Evolutionary conservation across 2,888 invertebrate genomes (phyloP).

Genomic region (Dynastes maya): DNA sequence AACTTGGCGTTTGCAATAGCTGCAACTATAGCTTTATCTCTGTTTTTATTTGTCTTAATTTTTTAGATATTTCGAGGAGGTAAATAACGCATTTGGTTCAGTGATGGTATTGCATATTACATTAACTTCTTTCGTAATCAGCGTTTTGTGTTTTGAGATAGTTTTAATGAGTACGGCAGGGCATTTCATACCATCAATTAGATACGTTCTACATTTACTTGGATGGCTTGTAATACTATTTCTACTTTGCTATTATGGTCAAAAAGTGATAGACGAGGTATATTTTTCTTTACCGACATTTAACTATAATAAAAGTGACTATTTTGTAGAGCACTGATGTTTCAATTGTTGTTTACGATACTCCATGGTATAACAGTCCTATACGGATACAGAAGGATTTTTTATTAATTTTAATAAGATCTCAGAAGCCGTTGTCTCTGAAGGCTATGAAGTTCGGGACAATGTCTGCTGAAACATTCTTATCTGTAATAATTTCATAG

Average conservation of each 20-base stretch:
- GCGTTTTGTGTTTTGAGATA: slow-evolving; percentile 58
- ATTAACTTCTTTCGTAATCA: slow-evolving; percentile 59
- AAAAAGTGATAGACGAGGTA: slow-evolving; percentile 60
- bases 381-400: slow-evolving; percentile 53
- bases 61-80: slow-evolving; percentile 57
- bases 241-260: slow-evolving; percentile 59
- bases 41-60: slow-evolving; percentile 2
- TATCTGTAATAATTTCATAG: slow-evolving; percentile 47
- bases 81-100: slow-evolving; percentile 58
- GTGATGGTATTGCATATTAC: slow-evolving; percentile 59
- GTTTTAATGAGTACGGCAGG: slow-evolving; percentile 52
- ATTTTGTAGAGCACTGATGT: slow-evolving; percentile 52
- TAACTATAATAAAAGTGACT: neutral
- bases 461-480: slow-evolving; percentile 54
- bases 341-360: slow-evolving; percentile 52
- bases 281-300: neutral
- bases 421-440: slow-evolving; percentile 55
- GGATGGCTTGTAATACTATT: slow-evolving; percentile 60
- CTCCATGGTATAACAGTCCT: slow-evolving; percentile 52
- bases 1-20: too few relatives aligned
- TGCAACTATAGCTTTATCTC: neutral
- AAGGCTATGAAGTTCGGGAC: slow-evolving; percentile 53
- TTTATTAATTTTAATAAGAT: slow-evolving; percentile 52
- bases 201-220: slow-evolving; percentile 58
- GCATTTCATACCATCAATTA: slow-evolving; percentile 55